Conservation (phyloP, 2,797 vertebrate species). For the Pseudotriccus pelzelni region DNA sequence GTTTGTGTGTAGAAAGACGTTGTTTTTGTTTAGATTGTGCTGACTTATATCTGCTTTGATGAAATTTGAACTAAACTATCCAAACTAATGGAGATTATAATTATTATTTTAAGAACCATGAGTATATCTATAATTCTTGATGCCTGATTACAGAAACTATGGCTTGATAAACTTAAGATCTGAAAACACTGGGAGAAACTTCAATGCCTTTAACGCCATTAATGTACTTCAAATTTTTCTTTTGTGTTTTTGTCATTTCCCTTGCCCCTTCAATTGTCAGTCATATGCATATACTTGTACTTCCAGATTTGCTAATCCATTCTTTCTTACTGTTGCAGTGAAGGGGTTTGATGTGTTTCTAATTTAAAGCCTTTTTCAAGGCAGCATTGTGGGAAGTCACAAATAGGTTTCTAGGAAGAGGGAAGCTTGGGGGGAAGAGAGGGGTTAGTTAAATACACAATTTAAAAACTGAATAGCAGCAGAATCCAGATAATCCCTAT, state of each 20-base stretch:
- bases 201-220: conserved; percentile 33
- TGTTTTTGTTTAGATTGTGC: conserved; percentile 49
- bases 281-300: conserved; percentile 30
- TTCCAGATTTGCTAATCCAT: conserved; percentile 32
- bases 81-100: conserved; percentile 20
- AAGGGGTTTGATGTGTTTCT: conserved; percentile 34
- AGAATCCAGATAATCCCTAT: conserved; percentile 32
- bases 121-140: conserved; percentile 44
- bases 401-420: conserved; percentile 31
- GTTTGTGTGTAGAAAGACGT: conserved; percentile 53
- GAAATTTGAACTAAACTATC: conserved; percentile 61
- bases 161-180: conserved; percentile 39
- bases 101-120: conserved; percentile 44
- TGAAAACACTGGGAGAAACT: conserved; percentile 30
- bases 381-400: conserved; percentile 5
- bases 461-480: conserved; percentile 45
- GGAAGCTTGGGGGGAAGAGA: neutral
- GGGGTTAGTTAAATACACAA: conserved; percentile 7
- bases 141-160: conserved; percentile 77
- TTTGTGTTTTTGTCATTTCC: conserved; percentile 46
- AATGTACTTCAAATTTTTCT: conserved; percentile 50
- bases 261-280: conserved; percentile 41
- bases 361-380: conserved; percentile 10
- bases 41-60: conserved; percentile 66
- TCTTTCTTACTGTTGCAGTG: conserved; percentile 40